phyloP scores from a whole-genome alignment of 2,797 vertebrate genomes.

The Micropoecilia bifurca region DNA sequence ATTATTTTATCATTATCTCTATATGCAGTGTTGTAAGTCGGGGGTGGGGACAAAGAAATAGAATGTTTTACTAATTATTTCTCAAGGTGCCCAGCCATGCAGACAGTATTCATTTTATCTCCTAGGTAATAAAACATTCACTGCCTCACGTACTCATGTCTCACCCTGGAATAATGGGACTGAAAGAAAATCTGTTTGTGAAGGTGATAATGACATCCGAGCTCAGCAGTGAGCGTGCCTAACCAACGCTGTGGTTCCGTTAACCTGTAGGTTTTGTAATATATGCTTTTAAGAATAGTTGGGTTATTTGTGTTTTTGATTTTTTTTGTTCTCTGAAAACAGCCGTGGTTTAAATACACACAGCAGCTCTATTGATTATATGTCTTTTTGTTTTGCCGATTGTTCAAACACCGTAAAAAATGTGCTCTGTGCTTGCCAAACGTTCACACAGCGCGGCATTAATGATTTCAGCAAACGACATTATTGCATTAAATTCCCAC shows the following conservation, averaged over 20 bases:
- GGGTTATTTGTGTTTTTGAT: background rate
- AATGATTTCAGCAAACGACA: background rate
- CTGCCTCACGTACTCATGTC: slow-evolving; percentile 13
- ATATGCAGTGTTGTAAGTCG: background rate
- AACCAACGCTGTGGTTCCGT: slow-evolving; percentile 22
- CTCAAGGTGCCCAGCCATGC: background rate
- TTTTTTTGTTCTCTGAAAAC: slow-evolving; percentile 3
- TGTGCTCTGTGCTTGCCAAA: background rate
- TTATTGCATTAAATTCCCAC: background rate
- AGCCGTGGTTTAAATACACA: background rate
- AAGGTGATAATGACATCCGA: slow-evolving; percentile 33
- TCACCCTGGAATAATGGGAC: slow-evolving; percentile 26
- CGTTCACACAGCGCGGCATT: background rate
- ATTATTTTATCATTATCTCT: slow-evolving; percentile 8
- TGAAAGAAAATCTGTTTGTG: slow-evolving; percentile 30
- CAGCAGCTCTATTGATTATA: background rate
- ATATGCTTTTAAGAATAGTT: slow-evolving; percentile 24
- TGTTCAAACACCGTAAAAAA: background rate
- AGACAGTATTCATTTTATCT: slow-evolving; percentile 24
- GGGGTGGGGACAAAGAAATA: background rate
- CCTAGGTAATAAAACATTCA: slow-evolving; percentile 23
- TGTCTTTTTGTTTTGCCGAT: background rate
- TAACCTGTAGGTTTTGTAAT: slow-evolving; percentile 38
- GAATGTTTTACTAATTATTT: slow-evolving; percentile 7
- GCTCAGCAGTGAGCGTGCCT: slow-evolving; percentile 6